phyloP scores from a whole-genome alignment of 2,113 vertebrate species.

The Cyanocitta stelleri region DNA sequence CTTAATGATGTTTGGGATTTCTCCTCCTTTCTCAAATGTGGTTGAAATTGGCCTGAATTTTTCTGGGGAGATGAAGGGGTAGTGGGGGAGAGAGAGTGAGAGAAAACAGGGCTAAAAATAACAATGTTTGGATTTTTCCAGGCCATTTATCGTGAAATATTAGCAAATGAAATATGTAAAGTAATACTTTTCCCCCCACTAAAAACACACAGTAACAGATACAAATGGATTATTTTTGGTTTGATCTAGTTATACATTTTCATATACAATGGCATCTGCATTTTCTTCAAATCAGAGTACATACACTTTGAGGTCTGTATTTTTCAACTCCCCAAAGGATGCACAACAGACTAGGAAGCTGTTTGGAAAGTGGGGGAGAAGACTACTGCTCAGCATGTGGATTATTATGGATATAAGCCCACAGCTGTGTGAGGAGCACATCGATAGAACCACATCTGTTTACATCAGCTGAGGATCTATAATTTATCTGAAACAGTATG shows the following conservation, averaged over 20 bases:
- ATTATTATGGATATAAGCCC: background rate
- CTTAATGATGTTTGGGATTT: background rate
- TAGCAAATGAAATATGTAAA: background rate
- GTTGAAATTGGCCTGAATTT: background rate
- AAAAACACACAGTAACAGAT: background rate
- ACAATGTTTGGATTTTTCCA: background rate
- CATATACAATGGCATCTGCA: background rate
- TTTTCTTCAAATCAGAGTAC: background rate
- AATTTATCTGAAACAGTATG: background rate
- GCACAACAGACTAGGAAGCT: background rate
- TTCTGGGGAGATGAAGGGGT: background rate
- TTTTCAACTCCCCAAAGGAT: background rate
- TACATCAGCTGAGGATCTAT: background rate
- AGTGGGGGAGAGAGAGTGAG: background rate
- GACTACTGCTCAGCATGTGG: background rate
- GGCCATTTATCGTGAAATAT: background rate
- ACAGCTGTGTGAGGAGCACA: background rate
- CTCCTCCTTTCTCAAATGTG: background rate
- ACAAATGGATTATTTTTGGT: background rate
- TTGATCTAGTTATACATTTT: background rate
- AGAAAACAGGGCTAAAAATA: constrained; percentile 24
- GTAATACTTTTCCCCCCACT: background rate
- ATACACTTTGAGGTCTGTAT: background rate
- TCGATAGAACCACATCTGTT: background rate
- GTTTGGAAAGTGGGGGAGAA: background rate